Evolutionary conservation across 2,797 vertebrate species (phyloP), one percentile per base, ranked within the genome.

Genomic region (Scleropages formosus): DNA sequence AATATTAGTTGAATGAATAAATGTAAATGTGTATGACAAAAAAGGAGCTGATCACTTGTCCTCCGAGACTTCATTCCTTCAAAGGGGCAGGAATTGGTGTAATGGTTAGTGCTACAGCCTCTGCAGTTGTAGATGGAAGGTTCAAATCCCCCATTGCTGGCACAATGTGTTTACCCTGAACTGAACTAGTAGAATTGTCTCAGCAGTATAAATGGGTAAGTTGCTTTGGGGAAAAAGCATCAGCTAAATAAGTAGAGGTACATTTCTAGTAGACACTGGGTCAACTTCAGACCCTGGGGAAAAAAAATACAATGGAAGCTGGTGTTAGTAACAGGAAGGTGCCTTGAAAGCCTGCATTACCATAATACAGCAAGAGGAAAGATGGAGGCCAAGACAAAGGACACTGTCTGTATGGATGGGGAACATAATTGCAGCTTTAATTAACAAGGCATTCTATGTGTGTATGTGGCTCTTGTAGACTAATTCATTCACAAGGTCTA

Each of bases 401-500:
- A 58, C 77, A 60, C 69, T 75, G 88, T 91, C 80, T 83, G 82
- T 85, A 89, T 86, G 79, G 82, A 85, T 78, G 72, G 74, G 74
- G 74, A 76, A 80, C 74, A 78, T 87, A 85, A 89, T 90, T 86
- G 87, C 78, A 78, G 83, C 81, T 87, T 89, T 85, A 85, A 87
- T 90, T 83, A 87, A 81, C 77, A 84, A 84, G 81, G 81, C 80
- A 60, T 80, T 75, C 73, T 47, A 74, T 77, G 64, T 71, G 73
- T 67, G 64, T 69, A 75, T 73, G 51, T 77, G 67, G 74, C 84
- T 78, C 85, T 83, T 64, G 68, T 72, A 74, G 66, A 67, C 49
- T 83, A 83, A 84, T 83, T 78, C 78, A 87, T 87, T 89, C 81
- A 87, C 64, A 78, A 79, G 65, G 68, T 82, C 78, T 80, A 79